Percentiles rank a stretch among this genome's conserved stretches.
Conservation (phyloP, 2,888 invertebrate species). For the Atherix ibis region DNA sequence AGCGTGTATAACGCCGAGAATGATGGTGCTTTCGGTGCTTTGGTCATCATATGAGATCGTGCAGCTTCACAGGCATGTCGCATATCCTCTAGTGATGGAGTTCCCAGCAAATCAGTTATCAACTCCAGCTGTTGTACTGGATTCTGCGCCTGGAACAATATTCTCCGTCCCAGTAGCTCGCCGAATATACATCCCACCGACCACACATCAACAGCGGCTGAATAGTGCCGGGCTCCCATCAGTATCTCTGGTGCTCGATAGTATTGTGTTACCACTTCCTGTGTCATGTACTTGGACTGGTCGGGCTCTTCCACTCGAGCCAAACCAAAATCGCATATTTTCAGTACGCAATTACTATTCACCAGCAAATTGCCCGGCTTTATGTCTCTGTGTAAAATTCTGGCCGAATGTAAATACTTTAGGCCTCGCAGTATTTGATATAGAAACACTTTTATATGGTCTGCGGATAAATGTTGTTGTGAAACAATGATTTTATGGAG, state of each 20-base stretch:
- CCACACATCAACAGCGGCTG: slow-evolving; percentile 96
- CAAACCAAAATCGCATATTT: slow-evolving; percentile 99
- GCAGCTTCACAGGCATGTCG: slow-evolving; percentile 93
- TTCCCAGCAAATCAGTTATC: slow-evolving; percentile 93
- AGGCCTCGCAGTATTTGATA: slow-evolving; percentile 99
- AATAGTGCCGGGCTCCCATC: slow-evolving; percentile 97
- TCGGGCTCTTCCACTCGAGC: slow-evolving; percentile 96
- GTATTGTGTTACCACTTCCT: slow-evolving; percentile 99
- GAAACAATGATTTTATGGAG: slow-evolving; percentile 99
- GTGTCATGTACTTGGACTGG: slow-evolving; percentile 90
- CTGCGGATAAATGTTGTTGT: slow-evolving; percentile 94
- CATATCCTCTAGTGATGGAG: slow-evolving; percentile 92
- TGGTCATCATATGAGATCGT: slow-evolving; percentile 74
- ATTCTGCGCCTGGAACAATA: slow-evolving; percentile 95
- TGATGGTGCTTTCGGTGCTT: slow-evolving; percentile 76
- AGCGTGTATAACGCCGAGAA: slow-evolving; percentile 82
- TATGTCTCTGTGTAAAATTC: slow-evolving; percentile 96
- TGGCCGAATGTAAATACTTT: slow-evolving; percentile 96
- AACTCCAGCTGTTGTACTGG: slow-evolving; percentile 95
- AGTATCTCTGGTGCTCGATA: slow-evolving; percentile 97
- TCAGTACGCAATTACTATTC: slow-evolving; percentile 97
- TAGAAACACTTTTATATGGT: slow-evolving; percentile 99
- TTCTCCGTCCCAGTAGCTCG: slow-evolving; percentile 85
- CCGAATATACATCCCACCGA: slow-evolving; percentile 99
- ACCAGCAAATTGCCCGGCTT: slow-evolving; percentile 98